Conservation (phyloP, 2,888 invertebrate genomes). For the Zonitis immaculata region DNA sequence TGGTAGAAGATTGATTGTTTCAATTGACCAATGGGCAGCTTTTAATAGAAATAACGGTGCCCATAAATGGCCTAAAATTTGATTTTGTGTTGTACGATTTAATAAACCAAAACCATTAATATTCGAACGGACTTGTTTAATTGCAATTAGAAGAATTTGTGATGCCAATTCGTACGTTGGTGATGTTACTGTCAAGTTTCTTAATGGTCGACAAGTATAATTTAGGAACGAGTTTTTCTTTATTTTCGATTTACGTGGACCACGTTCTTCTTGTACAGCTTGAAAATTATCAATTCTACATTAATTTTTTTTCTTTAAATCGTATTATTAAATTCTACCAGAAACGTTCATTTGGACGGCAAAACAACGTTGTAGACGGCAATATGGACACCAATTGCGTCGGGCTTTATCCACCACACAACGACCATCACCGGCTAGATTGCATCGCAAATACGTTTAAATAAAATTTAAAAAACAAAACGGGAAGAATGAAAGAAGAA, state of each 20-base stretch:
- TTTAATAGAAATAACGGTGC: constrained; percentile 56
- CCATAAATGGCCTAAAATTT: constrained; percentile 57
- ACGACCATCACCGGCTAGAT: constrained; percentile 62
- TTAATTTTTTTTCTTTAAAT: neutral
- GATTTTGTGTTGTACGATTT: constrained; percentile 52
- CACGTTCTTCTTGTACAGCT: constrained; percentile 83
- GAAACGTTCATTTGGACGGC: constrained; percentile 72
- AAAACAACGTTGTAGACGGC: constrained; percentile 73
- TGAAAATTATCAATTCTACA: constrained; percentile 23
- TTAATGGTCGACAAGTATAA: neutral
- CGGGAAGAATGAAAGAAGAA: no score
- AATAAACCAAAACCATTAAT: constrained; percentile 51
- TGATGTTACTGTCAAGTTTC: constrained; percentile 14
- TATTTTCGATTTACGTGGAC: constrained; percentile 60
- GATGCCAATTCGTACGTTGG: constrained; percentile 55
- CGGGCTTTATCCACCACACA: constrained; percentile 77
- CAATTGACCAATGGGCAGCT: constrained; percentile 55
- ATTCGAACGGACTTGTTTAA: constrained; percentile 56
- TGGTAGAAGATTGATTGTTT: constrained; percentile 43
- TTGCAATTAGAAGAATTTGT: constrained; percentile 56
- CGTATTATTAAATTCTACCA: constrained; percentile 49
- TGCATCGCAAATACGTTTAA: no score
- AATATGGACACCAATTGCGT: constrained; percentile 84
- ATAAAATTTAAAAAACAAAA: no score
- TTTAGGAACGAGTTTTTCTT: constrained; percentile 9